A percentile compares a stretch with the other conserved stretches of the same genome.
Evolutionary conservation across 2,113 vertebrate species (phyloP).

Genomic region (Pao palembangensis): DNA sequence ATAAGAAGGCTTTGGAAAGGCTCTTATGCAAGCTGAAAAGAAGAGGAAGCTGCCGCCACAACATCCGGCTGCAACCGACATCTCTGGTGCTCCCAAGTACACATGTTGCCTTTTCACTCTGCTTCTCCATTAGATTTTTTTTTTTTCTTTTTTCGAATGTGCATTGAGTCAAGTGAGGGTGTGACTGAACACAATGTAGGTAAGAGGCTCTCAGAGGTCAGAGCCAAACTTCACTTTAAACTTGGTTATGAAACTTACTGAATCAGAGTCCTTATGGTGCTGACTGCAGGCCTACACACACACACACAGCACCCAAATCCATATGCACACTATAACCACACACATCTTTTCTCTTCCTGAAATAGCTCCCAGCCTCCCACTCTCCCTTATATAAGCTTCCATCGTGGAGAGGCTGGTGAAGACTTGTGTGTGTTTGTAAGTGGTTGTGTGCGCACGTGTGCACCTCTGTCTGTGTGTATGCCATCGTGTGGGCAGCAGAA

Average conservation of each 20-base stretch:
- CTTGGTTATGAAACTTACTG: constrained; percentile 61
- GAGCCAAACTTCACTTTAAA: constrained; percentile 57
- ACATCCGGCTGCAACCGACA: constrained; percentile 30
- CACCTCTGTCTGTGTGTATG: constrained; percentile 36
- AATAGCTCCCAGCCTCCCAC: constrained; percentile 86
- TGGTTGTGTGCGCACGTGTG: constrained; percentile 26
- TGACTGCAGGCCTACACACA: constrained; percentile 45
- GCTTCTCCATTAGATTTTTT: neutral
- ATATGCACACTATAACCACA: constrained; percentile 48
- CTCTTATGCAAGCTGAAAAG: constrained; percentile 24
- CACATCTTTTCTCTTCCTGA: constrained; percentile 75
- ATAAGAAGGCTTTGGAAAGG: constrained; percentile 30
- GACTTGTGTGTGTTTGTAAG: constrained; percentile 46
- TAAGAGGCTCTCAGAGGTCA: constrained; percentile 35
- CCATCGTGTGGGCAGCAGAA: constrained; percentile 55
- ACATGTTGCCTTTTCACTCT: neutral
- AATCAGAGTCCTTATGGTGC: constrained; percentile 54
- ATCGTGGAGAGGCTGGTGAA: constrained; percentile 83
- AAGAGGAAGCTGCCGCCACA: constrained; percentile 24
- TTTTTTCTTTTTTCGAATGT: neutral
- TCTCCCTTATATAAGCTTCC: constrained; percentile 83
- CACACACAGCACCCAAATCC: constrained; percentile 34
- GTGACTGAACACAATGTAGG: constrained; percentile 70
- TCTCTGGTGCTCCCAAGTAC: constrained; percentile 14
- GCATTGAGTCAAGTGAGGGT: constrained; percentile 25